Evolutionary conservation across 2,113 vertebrate species (phyloP), one percentile per base, ranked within the genome.

Genomic region (Larimichthys crocea): DNA sequence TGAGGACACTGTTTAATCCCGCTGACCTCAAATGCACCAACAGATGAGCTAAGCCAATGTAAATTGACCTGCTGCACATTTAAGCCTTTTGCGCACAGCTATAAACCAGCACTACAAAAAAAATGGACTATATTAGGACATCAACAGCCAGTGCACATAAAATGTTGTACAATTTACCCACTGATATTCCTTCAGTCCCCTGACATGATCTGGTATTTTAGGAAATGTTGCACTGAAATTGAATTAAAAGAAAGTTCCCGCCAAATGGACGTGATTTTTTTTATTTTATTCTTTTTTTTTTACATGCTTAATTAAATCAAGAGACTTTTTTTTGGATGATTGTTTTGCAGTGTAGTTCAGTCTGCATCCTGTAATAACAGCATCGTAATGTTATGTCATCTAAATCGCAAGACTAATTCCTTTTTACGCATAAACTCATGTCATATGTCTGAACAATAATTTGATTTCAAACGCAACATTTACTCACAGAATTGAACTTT

Each of bases 1-100:
- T 88, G n/a, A 83, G 71, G 86, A 69, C 74, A 3, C 56, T 2
- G 40, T 80, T 88, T 92, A 88, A 91, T 91, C 88, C 85, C 17
- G 67, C 57, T 90, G 91, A 93, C 92, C 92, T 88, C 73, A 70
- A 84, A 89, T 50, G 86, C 85, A 78, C 90, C 80, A 80, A n/a
- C 62, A 74, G 67, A 83, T 81, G 83, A 75, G 65, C 75, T 77
- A 61, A 72, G 52, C 75, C 66, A 44, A 48, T 72, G 81, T 1
- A 52, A 49, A 10, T 44, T 82, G 84, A 84, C 81, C 66, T 84
- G 70, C 69, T 86, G 59, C 63, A 61, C 80, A 73, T 83, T 83
- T 69, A 67, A 88, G 49, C 67, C 59, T 66, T 81, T 78, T 63
- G 35, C 26, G 2, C 52, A 56, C 69, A 79, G 69, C 29, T 56